Conservation (phyloP, 2,888 invertebrate genomes). For the Epistrophe eligans region DNA sequence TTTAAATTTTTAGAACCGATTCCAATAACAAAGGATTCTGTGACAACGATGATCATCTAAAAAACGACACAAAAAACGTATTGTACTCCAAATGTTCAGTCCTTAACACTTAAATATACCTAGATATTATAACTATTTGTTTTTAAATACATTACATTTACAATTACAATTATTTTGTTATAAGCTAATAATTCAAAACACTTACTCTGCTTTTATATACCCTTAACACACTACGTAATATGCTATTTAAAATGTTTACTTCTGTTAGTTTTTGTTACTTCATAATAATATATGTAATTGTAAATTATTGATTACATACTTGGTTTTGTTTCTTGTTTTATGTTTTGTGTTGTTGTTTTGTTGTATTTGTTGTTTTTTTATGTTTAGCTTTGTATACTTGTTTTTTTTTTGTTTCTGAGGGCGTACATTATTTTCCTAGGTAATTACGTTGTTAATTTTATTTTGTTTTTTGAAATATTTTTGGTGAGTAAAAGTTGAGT, state of each 20-base stretch:
- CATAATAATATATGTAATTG: neutral
- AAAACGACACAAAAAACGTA: neutral
- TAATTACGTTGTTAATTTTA: constrained; percentile 11
- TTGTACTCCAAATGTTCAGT: neutral
- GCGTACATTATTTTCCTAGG: constrained; percentile 14
- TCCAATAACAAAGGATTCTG: no score
- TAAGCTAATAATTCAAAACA: constrained; percentile 1
- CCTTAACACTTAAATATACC: neutral
- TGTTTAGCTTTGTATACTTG: neutral
- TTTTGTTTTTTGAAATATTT: constrained; percentile 1
- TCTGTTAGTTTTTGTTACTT: constrained; percentile 7
- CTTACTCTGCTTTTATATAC: neutral
- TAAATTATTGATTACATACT: constrained; percentile 33
- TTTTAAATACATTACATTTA: constrained; percentile 1
- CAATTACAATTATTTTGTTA: neutral
- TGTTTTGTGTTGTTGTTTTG: constrained; percentile 4
- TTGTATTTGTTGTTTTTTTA: neutral
- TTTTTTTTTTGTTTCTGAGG: constrained; percentile 19
- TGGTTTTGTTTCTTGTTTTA: neutral
- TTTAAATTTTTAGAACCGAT: no score
- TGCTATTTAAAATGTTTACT: constrained; percentile 13
- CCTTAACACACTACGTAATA: constrained; percentile 13
- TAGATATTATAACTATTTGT: neutral
- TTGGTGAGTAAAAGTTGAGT: constrained; percentile 44
- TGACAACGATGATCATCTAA: neutral